Percentiles rank a stretch among this genome's conserved stretches.
Evolutionary conservation across 1,140 invertebrate genomes (phyloP).

Genomic region (Lepidurus couesii): DNA sequence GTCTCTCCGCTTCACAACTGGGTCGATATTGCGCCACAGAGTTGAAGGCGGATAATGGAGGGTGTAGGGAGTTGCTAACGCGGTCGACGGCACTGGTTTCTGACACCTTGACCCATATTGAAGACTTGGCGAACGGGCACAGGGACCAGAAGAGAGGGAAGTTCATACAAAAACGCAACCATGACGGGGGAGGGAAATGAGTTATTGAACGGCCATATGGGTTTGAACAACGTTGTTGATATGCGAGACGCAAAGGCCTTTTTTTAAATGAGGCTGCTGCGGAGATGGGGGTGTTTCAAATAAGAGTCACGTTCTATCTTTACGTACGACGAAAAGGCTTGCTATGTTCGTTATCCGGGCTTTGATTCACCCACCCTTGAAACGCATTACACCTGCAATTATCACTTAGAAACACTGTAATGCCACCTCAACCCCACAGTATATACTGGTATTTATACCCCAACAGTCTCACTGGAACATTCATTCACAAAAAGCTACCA

Average conservation of each 20-base stretch:
- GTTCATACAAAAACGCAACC: not conserved
- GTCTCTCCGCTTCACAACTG: not conserved
- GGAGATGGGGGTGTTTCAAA: not conserved
- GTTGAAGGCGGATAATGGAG: slow-evolving; percentile 12
- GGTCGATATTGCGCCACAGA: slow-evolving; percentile 8
- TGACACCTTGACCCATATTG: slow-evolving; percentile 21
- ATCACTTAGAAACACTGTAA: too few relatives aligned
- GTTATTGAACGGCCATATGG: not conserved
- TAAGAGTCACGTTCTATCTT: not conserved
- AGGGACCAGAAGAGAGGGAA: not conserved
- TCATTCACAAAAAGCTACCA: too few relatives aligned
- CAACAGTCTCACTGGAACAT: too few relatives aligned
- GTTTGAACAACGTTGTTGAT: not conserved
- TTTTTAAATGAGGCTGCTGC: not conserved
- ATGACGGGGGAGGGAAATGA: not conserved
- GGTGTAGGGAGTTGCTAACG: not conserved
- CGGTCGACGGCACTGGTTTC: slow-evolving; percentile 2
- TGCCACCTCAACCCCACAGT: too few relatives aligned
- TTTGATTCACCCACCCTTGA: not conserved
- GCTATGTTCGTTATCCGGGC: not conserved
- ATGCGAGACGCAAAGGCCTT: not conserved
- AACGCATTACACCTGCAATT: too few relatives aligned
- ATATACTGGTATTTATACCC: too few relatives aligned
- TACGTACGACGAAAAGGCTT: not conserved
- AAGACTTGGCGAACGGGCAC: not conserved